Evolutionary conservation across 2,113 vertebrate genomes (phyloP), one percentile per base, ranked within the genome.

Genomic region (Nettapus auritus): DNA sequence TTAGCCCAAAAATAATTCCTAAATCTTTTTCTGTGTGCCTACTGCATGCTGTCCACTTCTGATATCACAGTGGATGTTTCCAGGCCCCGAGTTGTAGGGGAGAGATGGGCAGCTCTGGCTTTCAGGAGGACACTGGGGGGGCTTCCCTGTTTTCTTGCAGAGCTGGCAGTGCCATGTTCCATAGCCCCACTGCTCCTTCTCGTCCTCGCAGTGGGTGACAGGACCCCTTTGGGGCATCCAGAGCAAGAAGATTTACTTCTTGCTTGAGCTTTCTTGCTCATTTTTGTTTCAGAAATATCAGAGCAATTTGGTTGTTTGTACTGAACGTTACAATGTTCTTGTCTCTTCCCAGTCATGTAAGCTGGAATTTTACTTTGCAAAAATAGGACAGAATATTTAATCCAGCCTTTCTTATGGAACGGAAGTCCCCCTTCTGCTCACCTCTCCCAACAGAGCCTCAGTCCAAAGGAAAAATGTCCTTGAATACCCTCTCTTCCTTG

Each of bases 401-500:
- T 73, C 16, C 3, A 20, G 46, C 40, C 14, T 38, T 23, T 56
- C n/a, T 77, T 11, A 21, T 46, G 57, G 84, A 89, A 70, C 2
- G 0, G 29, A 89, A 82, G 70, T n/a, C 63, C 78, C 38, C 33
- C 63, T 93, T 85, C 50, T 42, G n/a, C 89, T 55, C 59, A 53
- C 25, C 22, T 56, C 71, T 67, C 33, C 87, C 63, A 91, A 6
- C 11, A 80, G 8, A 87, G 70, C 44, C 50, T 87, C 50, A 55
- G 16, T 21, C 66, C 44, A 70, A 82, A 67, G 59, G 55, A 28
- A 84, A 75, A 78, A 55, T 66, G 81, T 91, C 95, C 94, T 93
- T 59, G 59, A 94, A 88, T 94, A 70, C 53, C 79, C 94, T 87
- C 63, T 46, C 82, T 52, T 82, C 40, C 82, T 91, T 92, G 86